Conservation (phyloP, 2,797 vertebrate species). For the Glossophaga mutica region DNA sequence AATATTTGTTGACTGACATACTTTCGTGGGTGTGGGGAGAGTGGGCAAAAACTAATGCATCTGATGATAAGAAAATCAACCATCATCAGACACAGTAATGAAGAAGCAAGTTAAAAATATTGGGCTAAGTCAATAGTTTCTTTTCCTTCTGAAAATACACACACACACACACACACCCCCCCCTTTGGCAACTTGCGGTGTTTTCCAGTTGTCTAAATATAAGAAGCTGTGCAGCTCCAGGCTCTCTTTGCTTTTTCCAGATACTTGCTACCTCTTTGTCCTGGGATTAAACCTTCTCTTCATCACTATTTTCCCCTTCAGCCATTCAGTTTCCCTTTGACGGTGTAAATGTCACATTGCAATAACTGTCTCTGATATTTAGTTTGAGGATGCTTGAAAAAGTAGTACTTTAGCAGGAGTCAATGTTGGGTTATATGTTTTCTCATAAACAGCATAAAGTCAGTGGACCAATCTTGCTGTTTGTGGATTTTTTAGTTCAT, state of each 20-base stretch:
- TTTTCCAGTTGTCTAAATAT: background rate
- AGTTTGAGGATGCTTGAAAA: conserved; percentile 47
- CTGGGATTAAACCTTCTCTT: conserved; percentile 62
- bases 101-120: conserved; percentile 21
- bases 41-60: background rate
- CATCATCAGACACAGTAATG: background rate
- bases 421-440: background rate
- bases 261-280: conserved; percentile 36
- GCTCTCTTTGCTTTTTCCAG: conserved; percentile 47
- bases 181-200: background rate
- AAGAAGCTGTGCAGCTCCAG: background rate
- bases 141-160: background rate
- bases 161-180: no score
- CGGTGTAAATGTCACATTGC: conserved; percentile 65
- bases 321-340: conserved; percentile 44
- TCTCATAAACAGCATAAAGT: background rate
- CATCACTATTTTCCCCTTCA: conserved; percentile 57
- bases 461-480: background rate
- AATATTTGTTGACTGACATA: background rate
- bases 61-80: background rate
- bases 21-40: background rate
- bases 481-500: background rate
- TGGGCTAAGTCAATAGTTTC: background rate
- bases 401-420: background rate
- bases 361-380: conserved; percentile 52